Evolutionary conservation across 1,140 invertebrate species (phyloP).

Genomic region (Chironomus striatipennis): DNA sequence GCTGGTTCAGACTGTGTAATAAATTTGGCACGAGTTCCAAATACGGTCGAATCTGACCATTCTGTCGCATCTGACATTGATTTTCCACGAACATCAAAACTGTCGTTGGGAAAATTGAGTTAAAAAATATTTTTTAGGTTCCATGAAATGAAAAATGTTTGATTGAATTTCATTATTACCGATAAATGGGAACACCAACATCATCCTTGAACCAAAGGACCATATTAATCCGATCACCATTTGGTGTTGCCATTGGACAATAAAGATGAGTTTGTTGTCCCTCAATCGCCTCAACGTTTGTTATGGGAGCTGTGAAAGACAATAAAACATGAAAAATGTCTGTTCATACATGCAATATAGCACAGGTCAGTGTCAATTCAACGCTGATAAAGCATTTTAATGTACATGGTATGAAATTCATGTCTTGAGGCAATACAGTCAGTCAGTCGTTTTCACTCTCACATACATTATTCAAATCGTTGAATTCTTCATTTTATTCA

Average conservation of each 20-base stretch:
- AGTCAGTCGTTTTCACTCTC: background rate
- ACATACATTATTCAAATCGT: background rate
- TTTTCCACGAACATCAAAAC: conserved; percentile 63
- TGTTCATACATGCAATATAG: background rate
- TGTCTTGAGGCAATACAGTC: too few species aligned
- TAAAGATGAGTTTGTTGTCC: conserved; percentile 46
- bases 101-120: background rate
- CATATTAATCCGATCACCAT: conserved; percentile 46
- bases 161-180: conserved; percentile 36
- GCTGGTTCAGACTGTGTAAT: conserved; percentile 55
- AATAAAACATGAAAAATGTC: conserved; percentile 15
- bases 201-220: conserved; percentile 52
- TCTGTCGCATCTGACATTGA: conserved; percentile 54
- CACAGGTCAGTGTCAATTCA: too few species aligned
- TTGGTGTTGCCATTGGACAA: conserved; percentile 45
- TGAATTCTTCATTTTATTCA: background rate
- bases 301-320: conserved; percentile 41
- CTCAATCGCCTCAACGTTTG: conserved; percentile 41
- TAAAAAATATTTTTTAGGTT: background rate
- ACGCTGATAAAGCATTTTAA: too few species aligned
- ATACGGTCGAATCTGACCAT: conserved; percentile 59
- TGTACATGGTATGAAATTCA: too few species aligned
- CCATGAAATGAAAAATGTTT: background rate
- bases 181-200: conserved; percentile 47
- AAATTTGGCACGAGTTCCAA: conserved; percentile 64